Conservation (phyloP, 2,113 vertebrate species). For the Rhinogobius similis region DNA sequence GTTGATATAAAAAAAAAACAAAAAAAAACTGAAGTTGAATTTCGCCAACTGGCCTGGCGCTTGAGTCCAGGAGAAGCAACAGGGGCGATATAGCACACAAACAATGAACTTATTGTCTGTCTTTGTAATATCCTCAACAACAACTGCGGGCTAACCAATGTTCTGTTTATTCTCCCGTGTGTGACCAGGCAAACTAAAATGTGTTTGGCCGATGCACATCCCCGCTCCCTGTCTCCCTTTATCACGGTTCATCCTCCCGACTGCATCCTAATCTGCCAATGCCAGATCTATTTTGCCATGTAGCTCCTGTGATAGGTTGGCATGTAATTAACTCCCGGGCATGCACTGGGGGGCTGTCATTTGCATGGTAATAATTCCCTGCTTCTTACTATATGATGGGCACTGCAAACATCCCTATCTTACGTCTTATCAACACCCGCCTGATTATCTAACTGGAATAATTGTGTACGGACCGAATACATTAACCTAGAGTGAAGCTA, state of each 20-base stretch:
- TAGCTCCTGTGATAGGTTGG: slow-evolving; percentile 67
- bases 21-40: slow-evolving; percentile 33
- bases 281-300: slow-evolving; percentile 68
- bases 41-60: slow-evolving; percentile 52
- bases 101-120: slow-evolving; percentile 63
- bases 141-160: slow-evolving; percentile 45
- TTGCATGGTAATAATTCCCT: slow-evolving; percentile 73
- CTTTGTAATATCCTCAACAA: slow-evolving; percentile 62
- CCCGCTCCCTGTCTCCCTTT: slow-evolving; percentile 8
- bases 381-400: slow-evolving; percentile 55
- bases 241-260: slow-evolving; percentile 20
- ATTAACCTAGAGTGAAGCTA: not conserved
- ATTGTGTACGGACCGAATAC: slow-evolving; percentile 11
- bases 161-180: slow-evolving; percentile 27
- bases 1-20: slow-evolving; percentile 50
- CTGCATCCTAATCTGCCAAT: slow-evolving; percentile 55
- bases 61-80: slow-evolving; percentile 46
- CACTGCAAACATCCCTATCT: slow-evolving; percentile 48
- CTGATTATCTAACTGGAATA: slow-evolving; percentile 31
- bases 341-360: slow-evolving; percentile 67
- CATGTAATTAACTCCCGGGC: slow-evolving; percentile 74
- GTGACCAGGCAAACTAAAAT: slow-evolving; percentile 37
- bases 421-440: slow-evolving; percentile 23
- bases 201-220: slow-evolving; percentile 38
- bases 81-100: slow-evolving; percentile 65